Evolutionary conservation across 2,113 vertebrate species (phyloP), one percentile per base, ranked within the genome.

Genomic region (Lampris megalopsis): DNA sequence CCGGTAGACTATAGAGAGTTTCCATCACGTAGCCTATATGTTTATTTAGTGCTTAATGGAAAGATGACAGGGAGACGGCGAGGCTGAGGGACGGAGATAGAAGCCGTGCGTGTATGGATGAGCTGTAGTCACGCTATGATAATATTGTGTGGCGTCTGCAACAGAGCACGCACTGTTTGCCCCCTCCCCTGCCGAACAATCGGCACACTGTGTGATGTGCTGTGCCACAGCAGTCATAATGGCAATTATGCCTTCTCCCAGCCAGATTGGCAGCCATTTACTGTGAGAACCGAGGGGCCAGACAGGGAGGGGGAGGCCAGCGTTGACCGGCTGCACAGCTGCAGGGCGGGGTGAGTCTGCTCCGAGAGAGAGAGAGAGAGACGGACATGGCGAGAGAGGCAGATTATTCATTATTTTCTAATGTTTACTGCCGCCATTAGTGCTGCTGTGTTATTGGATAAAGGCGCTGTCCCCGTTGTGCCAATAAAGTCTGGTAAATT

Each of bases 61-160:
- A 79, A 80, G 75, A 86, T 82, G 81, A 88, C 66, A 84, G 54
- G 68, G 40, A 68, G 70, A 67, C 6, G 10, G 59, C 42, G 40
- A 64, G 68, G 65, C 63, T 77, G 70, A 73, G 71, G 62, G 54
- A 72, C 40, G 9, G 37, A 74, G 67, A 71, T 65, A 66, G 54
- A 77, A 69, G 60, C 65, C 63, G 40, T 41, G 79, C 71, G n/a
- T 47, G 64, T 68, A 57, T 65, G 66, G 63, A 59, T 84, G 83
- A 83, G 82, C 72, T 77, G 75, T 69, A 86, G 91, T 93, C 93
- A 92, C 71, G 88, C 92, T 88, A 90, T 72, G 38, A 84, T 84
- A 91, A 90, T 84, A 85, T 86, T 85, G 83, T 86, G 78, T 86
- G 71, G 80, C 75, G 74, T 87, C 91, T 87, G 81, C 83, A 84